Conservation (phyloP, 2,797 vertebrate genomes). For the Tokudaia muenninki region DNA sequence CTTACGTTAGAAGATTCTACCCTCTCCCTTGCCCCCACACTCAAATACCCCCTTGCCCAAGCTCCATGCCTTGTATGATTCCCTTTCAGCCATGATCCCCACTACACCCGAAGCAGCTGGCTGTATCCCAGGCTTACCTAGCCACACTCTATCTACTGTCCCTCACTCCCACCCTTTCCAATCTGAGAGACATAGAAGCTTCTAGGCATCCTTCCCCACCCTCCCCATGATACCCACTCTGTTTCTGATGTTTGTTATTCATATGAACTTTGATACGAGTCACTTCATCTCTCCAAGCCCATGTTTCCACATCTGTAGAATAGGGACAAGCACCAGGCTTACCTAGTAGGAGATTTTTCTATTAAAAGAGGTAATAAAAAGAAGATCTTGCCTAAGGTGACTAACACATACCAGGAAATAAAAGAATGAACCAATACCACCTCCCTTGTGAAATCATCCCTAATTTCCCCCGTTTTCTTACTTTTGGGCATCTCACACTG, state of each 20-base stretch:
- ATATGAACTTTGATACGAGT: neutral
- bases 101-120: neutral
- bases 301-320: neutral
- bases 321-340: neutral
- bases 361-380: neutral
- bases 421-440: neutral
- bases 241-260: neutral
- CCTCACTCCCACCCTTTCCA: neutral
- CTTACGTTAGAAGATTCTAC: neutral
- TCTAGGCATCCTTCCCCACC: neutral
- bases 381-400: neutral
- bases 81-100: neutral
- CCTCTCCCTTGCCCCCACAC: neutral
- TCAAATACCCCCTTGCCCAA: neutral
- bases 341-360: neutral
- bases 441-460: neutral
- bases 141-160: neutral
- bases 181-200: neutral
- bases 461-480: neutral
- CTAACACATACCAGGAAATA: neutral
- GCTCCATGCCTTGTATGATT: neutral
- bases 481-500: neutral
- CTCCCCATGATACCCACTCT: neutral
- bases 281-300: neutral
- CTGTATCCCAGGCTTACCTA: neutral